A percentile compares a stretch with the other conserved stretches of the same genome.
Evolutionary conservation across 2,888 invertebrate species (phyloP).

Genomic region (Stegana nigrithorax): DNA sequence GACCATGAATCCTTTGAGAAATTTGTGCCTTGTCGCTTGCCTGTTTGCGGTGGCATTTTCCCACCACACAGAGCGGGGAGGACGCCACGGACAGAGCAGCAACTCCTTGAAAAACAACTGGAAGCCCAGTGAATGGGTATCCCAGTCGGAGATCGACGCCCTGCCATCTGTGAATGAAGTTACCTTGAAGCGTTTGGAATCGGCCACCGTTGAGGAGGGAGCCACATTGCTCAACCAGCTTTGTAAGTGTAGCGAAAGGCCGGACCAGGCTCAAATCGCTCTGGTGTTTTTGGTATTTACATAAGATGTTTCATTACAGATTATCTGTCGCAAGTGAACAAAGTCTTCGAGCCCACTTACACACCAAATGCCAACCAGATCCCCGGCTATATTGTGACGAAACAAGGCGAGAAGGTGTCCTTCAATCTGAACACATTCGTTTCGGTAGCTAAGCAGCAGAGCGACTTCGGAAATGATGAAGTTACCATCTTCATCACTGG

Average conservation of each 20-base stretch:
- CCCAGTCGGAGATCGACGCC: slow-evolving; percentile 45
- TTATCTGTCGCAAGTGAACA: slow-evolving; percentile 55
- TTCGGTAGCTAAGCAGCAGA: slow-evolving; percentile 41
- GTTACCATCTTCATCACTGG: slow-evolving; percentile 63
- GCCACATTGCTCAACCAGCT: slow-evolving; percentile 48
- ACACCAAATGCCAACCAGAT: slow-evolving; percentile 53
- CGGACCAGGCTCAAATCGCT: too few species aligned
- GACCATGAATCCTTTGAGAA: slow-evolving; percentile 52
- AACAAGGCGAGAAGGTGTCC: slow-evolving; percentile 45
- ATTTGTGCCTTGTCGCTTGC: slow-evolving; percentile 44
- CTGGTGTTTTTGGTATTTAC: too few species aligned
- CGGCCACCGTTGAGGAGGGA: slow-evolving; percentile 53
- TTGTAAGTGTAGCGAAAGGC: slow-evolving; percentile 56
- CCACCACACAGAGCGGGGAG: not conserved
- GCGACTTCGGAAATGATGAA: slow-evolving; percentile 57
- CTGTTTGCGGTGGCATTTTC: slow-evolving; percentile 47
- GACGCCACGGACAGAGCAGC: slow-evolving; percentile 16
- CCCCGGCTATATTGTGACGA: slow-evolving; percentile 45
- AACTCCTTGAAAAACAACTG: slow-evolving; percentile 38
- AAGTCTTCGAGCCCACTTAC: slow-evolving; percentile 48
- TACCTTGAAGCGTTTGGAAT: slow-evolving; percentile 50
- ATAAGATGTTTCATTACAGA: slow-evolving; percentile 36
- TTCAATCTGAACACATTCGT: slow-evolving; percentile 52
- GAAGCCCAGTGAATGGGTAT: slow-evolving; percentile 58
- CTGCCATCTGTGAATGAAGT: slow-evolving; percentile 52